These are phyloP conservation scores for Vicugna pacos DNA, from an alignment of 2,113 vertebrate genomes.

Conservation along the genomic window DNA sequence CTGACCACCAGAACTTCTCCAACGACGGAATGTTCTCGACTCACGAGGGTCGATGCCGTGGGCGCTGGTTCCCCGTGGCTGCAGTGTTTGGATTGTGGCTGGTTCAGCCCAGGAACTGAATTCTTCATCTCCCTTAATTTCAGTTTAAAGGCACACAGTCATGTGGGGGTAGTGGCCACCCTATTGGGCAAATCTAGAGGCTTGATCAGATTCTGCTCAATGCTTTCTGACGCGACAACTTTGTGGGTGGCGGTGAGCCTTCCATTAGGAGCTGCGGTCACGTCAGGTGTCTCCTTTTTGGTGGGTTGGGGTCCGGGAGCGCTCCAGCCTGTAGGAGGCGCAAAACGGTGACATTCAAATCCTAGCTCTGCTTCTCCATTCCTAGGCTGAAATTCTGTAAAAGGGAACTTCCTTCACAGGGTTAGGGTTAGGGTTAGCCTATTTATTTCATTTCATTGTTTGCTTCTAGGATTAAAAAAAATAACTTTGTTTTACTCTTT, in stretches of 20 bases:
- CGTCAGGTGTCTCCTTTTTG: background rate
- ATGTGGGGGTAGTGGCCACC: background rate
- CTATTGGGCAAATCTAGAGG: background rate
- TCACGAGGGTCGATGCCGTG: background rate
- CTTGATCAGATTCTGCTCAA: background rate
- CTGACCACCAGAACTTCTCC: background rate
- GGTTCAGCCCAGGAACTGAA: background rate
- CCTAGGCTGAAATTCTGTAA: background rate
- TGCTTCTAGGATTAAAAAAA: background rate
- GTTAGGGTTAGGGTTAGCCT: too few relatives aligned
- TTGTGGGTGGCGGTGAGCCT: background rate
- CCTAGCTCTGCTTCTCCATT: fast-evolving
- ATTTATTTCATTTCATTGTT: too few relatives aligned
- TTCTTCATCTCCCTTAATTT: background rate
- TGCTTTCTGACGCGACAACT: background rate
- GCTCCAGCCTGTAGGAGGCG: too few relatives aligned
- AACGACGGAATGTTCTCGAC: background rate
- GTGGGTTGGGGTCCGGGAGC: too few relatives aligned
- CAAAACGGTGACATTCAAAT: background rate
- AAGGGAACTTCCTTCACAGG: background rate
- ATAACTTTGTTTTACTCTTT: background rate
- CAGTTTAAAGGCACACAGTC: background rate
- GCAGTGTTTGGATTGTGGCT: background rate
- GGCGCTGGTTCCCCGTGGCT: background rate
- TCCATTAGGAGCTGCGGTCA: too few relatives aligned